phyloP scores from a whole-genome alignment of 2,888 invertebrate genomes.

The Neoaliturus tenellus region DNA sequence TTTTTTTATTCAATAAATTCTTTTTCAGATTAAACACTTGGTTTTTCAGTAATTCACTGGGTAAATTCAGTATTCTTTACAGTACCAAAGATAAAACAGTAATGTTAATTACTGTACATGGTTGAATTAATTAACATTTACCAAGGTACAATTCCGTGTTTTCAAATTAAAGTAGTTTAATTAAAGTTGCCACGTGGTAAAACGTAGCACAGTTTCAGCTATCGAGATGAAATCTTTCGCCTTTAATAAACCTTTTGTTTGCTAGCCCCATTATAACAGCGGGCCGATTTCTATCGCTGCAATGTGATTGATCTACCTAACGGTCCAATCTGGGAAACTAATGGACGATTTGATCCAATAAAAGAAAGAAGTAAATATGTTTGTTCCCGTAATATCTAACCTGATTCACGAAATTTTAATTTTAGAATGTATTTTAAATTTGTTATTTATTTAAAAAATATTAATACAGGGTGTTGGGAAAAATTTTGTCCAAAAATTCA shows the following conservation, averaged over 20 bases:
- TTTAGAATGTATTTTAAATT: no score
- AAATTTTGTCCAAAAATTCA: neutral
- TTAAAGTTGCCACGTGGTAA: no score
- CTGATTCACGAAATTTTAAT: no score
- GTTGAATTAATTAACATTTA: no score
- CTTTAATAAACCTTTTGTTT: neutral
- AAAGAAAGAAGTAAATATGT: neutral
- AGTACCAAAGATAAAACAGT: no score
- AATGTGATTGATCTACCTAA: neutral
- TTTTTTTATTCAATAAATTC: no score
- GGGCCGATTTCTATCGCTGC: neutral
- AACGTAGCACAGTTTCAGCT: neutral
- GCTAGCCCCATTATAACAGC: neutral
- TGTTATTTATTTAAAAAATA: neutral
- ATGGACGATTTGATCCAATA: neutral
- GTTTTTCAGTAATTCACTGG: no score
- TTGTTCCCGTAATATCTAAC: neutral
- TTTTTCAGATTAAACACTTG: no score
- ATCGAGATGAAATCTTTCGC: neutral
- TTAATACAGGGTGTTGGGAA: neutral
- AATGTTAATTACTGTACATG: no score
- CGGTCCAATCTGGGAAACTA: neutral
- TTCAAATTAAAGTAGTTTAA: no score
- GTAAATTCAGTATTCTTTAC: no score
- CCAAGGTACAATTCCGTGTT: no score